Evolutionary conservation across 2,797 vertebrate species (phyloP).

Genomic region (Enteromius argenteus): DNA sequence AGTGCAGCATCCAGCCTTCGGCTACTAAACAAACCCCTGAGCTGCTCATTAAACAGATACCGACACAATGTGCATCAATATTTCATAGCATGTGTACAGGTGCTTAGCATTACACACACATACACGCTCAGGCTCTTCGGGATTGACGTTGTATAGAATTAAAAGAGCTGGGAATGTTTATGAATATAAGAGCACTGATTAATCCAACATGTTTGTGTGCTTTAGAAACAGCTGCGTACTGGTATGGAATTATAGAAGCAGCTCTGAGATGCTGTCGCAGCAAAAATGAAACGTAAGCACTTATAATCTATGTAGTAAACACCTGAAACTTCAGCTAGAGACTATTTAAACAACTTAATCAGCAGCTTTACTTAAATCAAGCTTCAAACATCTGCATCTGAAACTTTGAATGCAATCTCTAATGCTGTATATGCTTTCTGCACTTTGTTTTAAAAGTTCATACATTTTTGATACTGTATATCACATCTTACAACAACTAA

Average conservation of each 20-base stretch:
- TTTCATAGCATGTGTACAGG: slow-evolving; percentile 63
- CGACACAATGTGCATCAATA: slow-evolving; percentile 67
- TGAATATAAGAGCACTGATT: slow-evolving; percentile 44
- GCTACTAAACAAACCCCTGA: slow-evolving; percentile 59
- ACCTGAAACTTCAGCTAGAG: not conserved
- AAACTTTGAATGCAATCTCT: too few species aligned
- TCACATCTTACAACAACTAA: not conserved
- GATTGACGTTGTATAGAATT: slow-evolving; percentile 32
- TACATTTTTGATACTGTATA: not conserved
- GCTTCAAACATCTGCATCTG: slow-evolving; percentile 5
- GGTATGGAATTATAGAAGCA: not conserved
- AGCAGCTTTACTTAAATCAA: not conserved
- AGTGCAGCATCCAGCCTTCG: slow-evolving; percentile 14
- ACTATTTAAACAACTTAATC: slow-evolving; percentile 9
- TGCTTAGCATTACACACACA: slow-evolving; percentile 38
- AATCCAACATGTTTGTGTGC: slow-evolving; percentile 20
- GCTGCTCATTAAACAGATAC: slow-evolving; percentile 61
- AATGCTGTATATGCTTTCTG: not conserved
- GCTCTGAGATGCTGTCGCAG: not conserved
- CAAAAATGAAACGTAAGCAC: slow-evolving; percentile 23
- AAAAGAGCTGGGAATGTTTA: slow-evolving; percentile 7
- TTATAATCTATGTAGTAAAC: not conserved
- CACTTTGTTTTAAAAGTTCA: not conserved
- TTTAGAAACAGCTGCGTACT: slow-evolving; percentile 18
- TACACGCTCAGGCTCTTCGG: slow-evolving; percentile 35